Percentiles rank a stretch among this genome's conserved stretches.
These are phyloP conservation scores for Sycobia sp. DNA, from an alignment of 1,140 invertebrate species.

Conservation along the genomic window DNA sequence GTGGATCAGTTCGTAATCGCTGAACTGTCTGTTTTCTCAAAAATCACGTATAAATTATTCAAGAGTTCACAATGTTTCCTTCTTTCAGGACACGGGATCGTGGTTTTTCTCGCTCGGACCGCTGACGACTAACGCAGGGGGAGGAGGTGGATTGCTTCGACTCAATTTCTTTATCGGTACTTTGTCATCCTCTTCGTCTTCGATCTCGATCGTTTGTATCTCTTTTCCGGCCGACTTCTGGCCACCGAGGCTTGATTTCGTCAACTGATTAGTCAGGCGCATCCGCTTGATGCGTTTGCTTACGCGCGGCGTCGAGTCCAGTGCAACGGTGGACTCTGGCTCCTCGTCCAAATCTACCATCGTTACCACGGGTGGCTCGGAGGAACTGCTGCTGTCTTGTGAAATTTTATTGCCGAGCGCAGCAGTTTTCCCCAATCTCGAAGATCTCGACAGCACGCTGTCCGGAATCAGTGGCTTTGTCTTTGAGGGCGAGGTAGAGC, in stretches of 20 bases:
- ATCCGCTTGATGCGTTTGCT: slow-evolving; percentile 41
- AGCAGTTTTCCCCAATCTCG: background rate
- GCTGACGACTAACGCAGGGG: background rate
- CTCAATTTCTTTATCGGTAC: slow-evolving; percentile 38
- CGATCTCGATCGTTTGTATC: slow-evolving; percentile 34
- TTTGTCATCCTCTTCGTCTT: slow-evolving; percentile 43
- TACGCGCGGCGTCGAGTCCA: background rate
- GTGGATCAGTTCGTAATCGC: slow-evolving; percentile 17
- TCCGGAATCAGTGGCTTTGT: background rate
- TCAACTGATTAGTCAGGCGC: slow-evolving; percentile 11
- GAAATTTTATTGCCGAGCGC: background rate
- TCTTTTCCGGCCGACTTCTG: slow-evolving; percentile 21
- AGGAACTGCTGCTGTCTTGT: background rate
- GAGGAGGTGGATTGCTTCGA: slow-evolving; percentile 27
- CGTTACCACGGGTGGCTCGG: background rate
- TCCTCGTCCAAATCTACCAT: slow-evolving; percentile 43
- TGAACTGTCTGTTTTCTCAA: slow-evolving; percentile 7
- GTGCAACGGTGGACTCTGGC: slow-evolving; percentile 29
- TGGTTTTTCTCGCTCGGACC: slow-evolving; percentile 30
- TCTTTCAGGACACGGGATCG: slow-evolving; percentile 37
- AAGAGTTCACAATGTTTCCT: slow-evolving; percentile 12
- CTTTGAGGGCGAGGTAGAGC: background rate
- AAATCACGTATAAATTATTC: no score
- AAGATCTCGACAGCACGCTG: background rate
- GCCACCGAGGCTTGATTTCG: slow-evolving; percentile 32